Base-by-base conservation (phyloP, 1,140 invertebrate species). In the Anoplolepis gracilipes region DNA sequence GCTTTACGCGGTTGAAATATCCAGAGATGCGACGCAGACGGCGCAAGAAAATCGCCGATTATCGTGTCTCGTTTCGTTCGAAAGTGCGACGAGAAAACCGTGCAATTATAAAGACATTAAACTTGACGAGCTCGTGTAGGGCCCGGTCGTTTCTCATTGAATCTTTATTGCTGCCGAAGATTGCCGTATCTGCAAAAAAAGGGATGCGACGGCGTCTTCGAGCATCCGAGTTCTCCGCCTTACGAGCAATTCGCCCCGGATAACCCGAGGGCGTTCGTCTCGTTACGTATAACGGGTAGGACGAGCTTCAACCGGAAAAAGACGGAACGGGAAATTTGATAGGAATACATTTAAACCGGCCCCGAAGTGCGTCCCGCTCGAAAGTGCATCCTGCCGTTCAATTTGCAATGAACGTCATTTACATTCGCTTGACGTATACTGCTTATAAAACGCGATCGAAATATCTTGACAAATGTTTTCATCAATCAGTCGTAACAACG, bases 81-180 rank as follows among this genome's bases (percentile, higher is more conserved):
- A 19, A 25, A 25, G 59, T n/a, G 28, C 39, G n/a, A 49, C 28
- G 22, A 39, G 53, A 46, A 28, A 39, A 36, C 22, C 28, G 82
- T 69, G 76, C 73, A 89, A 89, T 89, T 89, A 89, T 81, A 79
- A 76, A 77, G 72, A 88, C 77, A 57, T 89, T 89, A 88, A 86
- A 88, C 64, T 36, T 53, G 22, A 76, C 61, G 73, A 65, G 84
- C 65, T 57, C 64, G 13, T 4, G 55, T 65, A 79, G 61, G 46
- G n/a, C 36, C 62, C 61, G 61, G 19, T 39, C 76, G n/a, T 53
- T 55, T 33, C 76, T 79, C 76, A 79, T 55, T 79, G 76, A 79
- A 79, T 79, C 61, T 79, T 79, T 79, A 79, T 46, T 28, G 62
- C 49, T 49, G 42, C 53, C 75, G 75, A 81, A 55, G 49, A 61